phyloP scores from a whole-genome alignment of 1,140 invertebrate genomes.

The Plutomurus gul region DNA sequence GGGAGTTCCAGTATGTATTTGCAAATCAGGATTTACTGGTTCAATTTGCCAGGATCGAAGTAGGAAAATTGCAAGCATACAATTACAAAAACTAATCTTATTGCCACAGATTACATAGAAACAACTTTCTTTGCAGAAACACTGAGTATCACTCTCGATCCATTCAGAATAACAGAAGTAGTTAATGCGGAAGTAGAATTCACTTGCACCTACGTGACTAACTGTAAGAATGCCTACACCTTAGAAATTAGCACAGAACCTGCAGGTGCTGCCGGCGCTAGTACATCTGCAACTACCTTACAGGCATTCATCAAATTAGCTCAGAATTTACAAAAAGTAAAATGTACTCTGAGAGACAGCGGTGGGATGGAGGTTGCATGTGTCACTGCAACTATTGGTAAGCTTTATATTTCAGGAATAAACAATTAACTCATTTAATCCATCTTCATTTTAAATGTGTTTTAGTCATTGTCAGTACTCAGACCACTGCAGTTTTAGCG shows the following conservation, averaged over 20 bases:
- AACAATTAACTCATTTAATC: background rate
- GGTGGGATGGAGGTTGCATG: background rate
- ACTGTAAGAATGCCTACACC: background rate
- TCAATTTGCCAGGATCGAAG: background rate
- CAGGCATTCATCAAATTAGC: background rate
- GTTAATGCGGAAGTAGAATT: background rate
- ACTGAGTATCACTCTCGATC: background rate
- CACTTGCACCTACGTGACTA: background rate
- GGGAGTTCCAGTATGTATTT: background rate
- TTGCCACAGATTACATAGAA: background rate
- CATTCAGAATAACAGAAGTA: background rate
- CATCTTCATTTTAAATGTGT: background rate
- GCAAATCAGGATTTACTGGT: background rate
- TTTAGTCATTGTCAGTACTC: background rate
- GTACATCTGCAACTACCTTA: background rate
- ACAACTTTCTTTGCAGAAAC: background rate
- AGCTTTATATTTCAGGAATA: no score
- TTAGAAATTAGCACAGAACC: background rate
- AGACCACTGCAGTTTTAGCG: background rate
- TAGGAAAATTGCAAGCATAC: background rate
- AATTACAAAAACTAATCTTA: background rate
- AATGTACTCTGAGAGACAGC: background rate
- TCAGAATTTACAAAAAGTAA: background rate
- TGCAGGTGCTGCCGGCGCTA: background rate
- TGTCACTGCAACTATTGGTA: background rate